Evolutionary conservation across 2,888 invertebrate genomes (phyloP), one percentile per base, ranked within the genome.

Genomic region (Ecdyonurus torrentis): DNA sequence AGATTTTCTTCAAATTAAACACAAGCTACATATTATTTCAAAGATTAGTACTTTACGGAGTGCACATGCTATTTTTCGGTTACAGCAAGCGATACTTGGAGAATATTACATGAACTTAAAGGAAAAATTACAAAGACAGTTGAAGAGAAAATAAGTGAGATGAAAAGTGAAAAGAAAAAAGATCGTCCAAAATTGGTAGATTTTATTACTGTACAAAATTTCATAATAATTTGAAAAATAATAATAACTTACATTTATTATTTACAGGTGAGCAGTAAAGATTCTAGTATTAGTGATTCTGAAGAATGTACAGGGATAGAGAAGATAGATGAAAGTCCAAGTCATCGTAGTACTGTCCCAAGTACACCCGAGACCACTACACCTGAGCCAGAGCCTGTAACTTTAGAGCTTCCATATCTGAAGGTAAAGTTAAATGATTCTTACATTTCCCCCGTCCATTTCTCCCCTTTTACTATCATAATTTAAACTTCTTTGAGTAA

Each of bases 101-200:
- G 83, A 69, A 80, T 86, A 70, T 82, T 87, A 66, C 81, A 83
- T 66, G 86, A 86, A 67, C 82, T 87, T 63, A 85, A 79, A 72
- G 86, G 84, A 60, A 86, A 87, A 75, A 83, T 88, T 66, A 83
- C 86, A 52, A 87, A 87, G 71, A 87, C 86, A 52, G 86, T 88
- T 60, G 87, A 88, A 71, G 87, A 87, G 65, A 87, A 86, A 75
- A 78, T 87, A 64, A 84, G 83, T 10, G 82, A 83, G 69, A 83
- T 83, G 63, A 85, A 86, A 68, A 77, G 74, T 66, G 83, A 84
- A 68, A 80, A 80, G 74, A 75, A 71, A 66, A 70, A 69, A 58
- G 37, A 37, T 37, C 37, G 37, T 37, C 37, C 37, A 5, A 37
- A 37, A 37, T 15, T 37, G 37, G 37, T 37, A 37, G 15, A 37